phyloP scores from a whole-genome alignment of 2,888 invertebrate species.

The Platycheirus albimanus region DNA sequence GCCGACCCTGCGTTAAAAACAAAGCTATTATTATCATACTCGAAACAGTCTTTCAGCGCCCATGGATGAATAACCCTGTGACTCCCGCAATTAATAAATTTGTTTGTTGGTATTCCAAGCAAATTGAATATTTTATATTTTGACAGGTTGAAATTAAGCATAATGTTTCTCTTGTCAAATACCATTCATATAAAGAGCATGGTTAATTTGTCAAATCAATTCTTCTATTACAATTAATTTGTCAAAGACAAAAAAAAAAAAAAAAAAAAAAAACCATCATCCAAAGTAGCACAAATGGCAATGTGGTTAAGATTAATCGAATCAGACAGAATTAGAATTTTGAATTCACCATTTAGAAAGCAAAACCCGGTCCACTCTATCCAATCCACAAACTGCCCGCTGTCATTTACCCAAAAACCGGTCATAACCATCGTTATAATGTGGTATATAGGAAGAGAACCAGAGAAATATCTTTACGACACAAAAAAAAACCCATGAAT shows the following conservation, averaged over 20 bases:
- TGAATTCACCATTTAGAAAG: conserved; percentile 16
- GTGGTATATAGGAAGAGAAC: neutral
- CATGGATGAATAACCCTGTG: no score
- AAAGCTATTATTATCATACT: no score
- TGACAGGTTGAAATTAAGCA: no score
- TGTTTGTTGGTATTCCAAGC: no score
- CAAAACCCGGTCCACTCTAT: conserved; percentile 7
- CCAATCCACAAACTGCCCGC: neutral
- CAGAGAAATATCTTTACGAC: no score
- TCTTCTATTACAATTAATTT: neutral
- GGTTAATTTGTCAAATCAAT: neutral
- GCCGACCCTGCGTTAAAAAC: no score
- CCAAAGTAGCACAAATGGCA: neutral
- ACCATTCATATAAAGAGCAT: neutral
- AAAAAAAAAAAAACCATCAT: neutral
- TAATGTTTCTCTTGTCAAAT: no score
- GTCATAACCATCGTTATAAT: no score
- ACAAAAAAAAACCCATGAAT: neutral
- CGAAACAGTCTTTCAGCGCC: no score
- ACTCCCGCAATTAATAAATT: no score
- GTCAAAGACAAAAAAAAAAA: no score
- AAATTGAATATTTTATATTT: no score
- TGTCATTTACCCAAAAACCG: conserved; percentile 10
- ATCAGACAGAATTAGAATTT: neutral
- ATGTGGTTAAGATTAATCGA: neutral